phyloP scores from a whole-genome alignment of 2,797 vertebrate species.

The Diceros bicornis region DNA sequence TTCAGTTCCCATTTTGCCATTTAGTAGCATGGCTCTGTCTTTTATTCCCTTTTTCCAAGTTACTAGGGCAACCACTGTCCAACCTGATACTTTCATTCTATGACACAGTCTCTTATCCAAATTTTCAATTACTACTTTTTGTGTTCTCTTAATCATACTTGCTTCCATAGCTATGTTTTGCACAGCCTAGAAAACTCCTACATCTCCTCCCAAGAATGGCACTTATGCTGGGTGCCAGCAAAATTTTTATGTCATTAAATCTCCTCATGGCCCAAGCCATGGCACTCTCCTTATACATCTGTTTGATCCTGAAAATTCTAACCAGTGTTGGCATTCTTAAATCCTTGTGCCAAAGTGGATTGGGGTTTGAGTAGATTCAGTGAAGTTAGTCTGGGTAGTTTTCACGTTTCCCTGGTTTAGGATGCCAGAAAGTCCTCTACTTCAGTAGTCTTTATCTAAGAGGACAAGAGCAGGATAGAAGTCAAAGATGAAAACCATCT shows the following conservation, averaged over 20 bases:
- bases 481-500: background rate
- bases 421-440: background rate
- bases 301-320: constrained; percentile 15
- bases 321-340: background rate
- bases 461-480: background rate
- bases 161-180: background rate
- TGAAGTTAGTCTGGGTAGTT: background rate
- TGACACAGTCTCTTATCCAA: background rate
- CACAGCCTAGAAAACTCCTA: background rate
- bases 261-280: background rate
- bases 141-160: background rate
- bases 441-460: background rate
- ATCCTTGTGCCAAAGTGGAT: background rate
- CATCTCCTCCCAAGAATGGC: background rate
- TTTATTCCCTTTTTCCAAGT: background rate
- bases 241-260: background rate
- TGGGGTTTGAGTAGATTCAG: background rate
- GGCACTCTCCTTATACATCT: background rate
- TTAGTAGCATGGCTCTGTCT: background rate
- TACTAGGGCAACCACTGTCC: background rate
- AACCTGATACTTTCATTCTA: background rate
- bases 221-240: background rate
- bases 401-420: background rate
- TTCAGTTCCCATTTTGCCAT: background rate
- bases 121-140: background rate